phyloP scores from a whole-genome alignment of 2,113 vertebrate species.

The Amphiprion percula region DNA sequence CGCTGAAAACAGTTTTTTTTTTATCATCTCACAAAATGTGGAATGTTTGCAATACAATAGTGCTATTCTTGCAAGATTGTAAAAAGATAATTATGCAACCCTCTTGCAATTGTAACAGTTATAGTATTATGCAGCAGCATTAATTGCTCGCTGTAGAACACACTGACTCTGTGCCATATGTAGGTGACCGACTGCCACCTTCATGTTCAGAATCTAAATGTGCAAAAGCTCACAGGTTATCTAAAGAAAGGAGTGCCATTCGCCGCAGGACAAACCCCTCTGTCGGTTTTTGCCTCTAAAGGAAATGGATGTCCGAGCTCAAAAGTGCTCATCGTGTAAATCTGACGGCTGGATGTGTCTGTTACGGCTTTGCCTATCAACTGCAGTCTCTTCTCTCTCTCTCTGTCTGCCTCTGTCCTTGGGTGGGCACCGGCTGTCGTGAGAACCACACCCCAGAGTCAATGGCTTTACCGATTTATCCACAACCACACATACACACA shows the following conservation, averaged over 20 bases:
- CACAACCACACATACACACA: slow-evolving; percentile 39
- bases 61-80: slow-evolving; percentile 16
- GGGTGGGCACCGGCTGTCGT: slow-evolving; percentile 70
- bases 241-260: not conserved
- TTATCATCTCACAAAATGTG: slow-evolving; percentile 13
- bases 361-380: slow-evolving; percentile 28
- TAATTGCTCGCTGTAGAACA: slow-evolving; percentile 8
- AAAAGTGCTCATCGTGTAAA: slow-evolving; percentile 24
- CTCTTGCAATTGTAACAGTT: slow-evolving; percentile 1
- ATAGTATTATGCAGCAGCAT: not conserved
- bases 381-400: slow-evolving; percentile 43
- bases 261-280: slow-evolving; percentile 13
- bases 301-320: slow-evolving; percentile 25
- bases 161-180: not conserved
- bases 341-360: slow-evolving; percentile 49
- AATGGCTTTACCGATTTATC: slow-evolving; percentile 59
- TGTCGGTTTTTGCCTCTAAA: slow-evolving; percentile 22
- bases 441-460: slow-evolving; percentile 80
- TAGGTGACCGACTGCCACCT: slow-evolving; percentile 3
- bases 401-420: slow-evolving; percentile 63
- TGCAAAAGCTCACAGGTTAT: slow-evolving; percentile 3
- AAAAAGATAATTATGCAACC: slow-evolving; percentile 31
- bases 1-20: slow-evolving; percentile 6
- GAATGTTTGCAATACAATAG: slow-evolving; percentile 9
- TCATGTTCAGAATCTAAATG: slow-evolving; percentile 30